Percentiles rank a stretch among this genome's conserved stretches.
phyloP scores from a whole-genome alignment of 2,888 invertebrate species.

The Pyrochroa serraticornis region DNA sequence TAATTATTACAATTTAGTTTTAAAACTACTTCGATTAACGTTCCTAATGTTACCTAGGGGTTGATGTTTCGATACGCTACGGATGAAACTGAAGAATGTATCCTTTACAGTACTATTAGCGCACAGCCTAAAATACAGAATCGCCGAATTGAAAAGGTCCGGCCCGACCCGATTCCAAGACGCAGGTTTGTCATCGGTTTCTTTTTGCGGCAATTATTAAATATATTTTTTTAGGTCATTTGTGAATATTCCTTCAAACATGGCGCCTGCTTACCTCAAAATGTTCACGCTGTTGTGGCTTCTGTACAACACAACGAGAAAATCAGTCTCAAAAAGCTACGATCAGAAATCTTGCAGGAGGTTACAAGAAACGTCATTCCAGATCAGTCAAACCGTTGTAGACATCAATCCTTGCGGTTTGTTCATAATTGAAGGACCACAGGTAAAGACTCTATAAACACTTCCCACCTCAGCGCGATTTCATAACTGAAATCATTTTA shows the following conservation, averaged over 20 bases:
- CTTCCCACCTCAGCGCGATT: too few relatives aligned
- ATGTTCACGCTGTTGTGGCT: conserved; percentile 98
- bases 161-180: conserved; percentile 95
- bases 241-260: conserved; percentile 91
- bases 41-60: conserved; percentile 65
- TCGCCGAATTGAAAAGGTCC: conserved; percentile 85
- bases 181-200: conserved; percentile 73
- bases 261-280: conserved; percentile 91
- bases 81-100: conserved; percentile 96
- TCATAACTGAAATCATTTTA: too few relatives aligned
- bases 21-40: background rate
- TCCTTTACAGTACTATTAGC: conserved; percentile 92
- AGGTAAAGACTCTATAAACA: conserved; percentile 73
- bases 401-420: conserved; percentile 97
- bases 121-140: conserved; percentile 88
- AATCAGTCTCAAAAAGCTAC: conserved; percentile 81
- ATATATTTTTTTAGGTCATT: conserved; percentile 89
- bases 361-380: conserved; percentile 94
- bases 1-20: conserved; percentile 1
- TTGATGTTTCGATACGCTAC: conserved; percentile 99
- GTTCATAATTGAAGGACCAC: conserved; percentile 96
- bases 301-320: conserved; percentile 96
- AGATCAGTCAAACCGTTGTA: conserved; percentile 83
- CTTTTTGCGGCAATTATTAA: too few relatives aligned
- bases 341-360: conserved; percentile 84